Evolutionary conservation across 1,140 invertebrate species (phyloP), one percentile per base, ranked within the genome.

Genomic region (Calliphora vicina): DNA sequence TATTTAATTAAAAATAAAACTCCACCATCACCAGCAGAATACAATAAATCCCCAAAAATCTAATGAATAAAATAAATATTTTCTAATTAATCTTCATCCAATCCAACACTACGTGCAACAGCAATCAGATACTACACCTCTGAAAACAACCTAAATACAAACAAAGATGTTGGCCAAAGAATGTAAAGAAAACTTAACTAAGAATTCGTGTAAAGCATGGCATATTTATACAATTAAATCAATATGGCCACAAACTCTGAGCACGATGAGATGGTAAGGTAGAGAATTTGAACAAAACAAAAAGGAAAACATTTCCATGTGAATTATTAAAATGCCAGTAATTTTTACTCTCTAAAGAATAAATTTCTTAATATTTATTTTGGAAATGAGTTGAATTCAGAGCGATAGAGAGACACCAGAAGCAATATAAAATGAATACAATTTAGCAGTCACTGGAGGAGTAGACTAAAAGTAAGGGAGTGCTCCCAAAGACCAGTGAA

Each of bases 251-350:
- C 9, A 25, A 2, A 25, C 57, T 25, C n/a, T 23, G 1, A 5
- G 1, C n/a, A n/a, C n/a, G 50, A n/a, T 57, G 50, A 57, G 50
- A n/a, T 17, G 35, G 6, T 57, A 57, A 17, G 5, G 13, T n/a
- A 17, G 15, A n/a, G 13, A 57, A 57, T 15, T 57, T 15, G 3
- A 57, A 57, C 1, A n/a, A 57, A 57, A 57, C 13, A 4, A 15
- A 57, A 57, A 57, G 1, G 13, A 67, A 67, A 23, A 67, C 23
- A 35, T 67, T 25, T 67, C 25, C 61, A 67, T 67, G 10, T 67
- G 61, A 67, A 67, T 67, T 67, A 67, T 67, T 67, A 23, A 67
- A 67, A 67, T 67, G 20, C 61, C 61, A 23, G 61, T 23, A 67
- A 67, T 67, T 23, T 67, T 67, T 23, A 25, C 3, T 25, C 61